Evolutionary conservation across 2,797 vertebrate genomes (phyloP), one percentile per base, ranked within the genome.

Genomic region (Molothrus ater): DNA sequence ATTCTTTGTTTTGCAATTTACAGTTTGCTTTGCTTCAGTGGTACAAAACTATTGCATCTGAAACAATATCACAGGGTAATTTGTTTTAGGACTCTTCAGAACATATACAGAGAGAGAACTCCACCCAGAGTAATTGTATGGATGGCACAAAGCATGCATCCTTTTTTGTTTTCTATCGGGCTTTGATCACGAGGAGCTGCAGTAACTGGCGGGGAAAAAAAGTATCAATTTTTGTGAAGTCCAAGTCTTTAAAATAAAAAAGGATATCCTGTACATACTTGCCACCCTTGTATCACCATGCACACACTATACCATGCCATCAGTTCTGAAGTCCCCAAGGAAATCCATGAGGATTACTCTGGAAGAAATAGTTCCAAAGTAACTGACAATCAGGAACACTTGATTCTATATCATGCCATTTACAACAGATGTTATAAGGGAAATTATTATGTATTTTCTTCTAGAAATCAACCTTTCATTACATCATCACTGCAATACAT

Each of bases 1-100:
- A 96, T 95, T 95, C 93, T 94, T 95, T 96, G 70, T 96, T 97
- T 97, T 95, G 93, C 93, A 97, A 96, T 96, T 97, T 98, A 96
- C 94, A 96, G 92, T 97, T 97, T 96, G 60, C 86, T 96, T 96
- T 97, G 78, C 96, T 96, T 95, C 80, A 95, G 43, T 88, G 79
- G 90, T 93, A 97, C 90, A 96, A 95, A 97, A 97, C 96, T 92
- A 95, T 94, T 88, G 20, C 76, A 79, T 90, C 69, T 93, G 86
- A 96, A 96, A 95, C 82, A 95, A 83, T 95, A 96, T 93, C 56
- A 85, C 50, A 83, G 5, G 4, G 51, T 60, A 80, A 91, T 95
- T 94, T 93, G 81, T 73, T 96, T 97, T 84, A 95, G 91, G 85
- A 93, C 65, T 48, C 73, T 82, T 80, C 64, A 80, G 48, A 79